A percentile compares a stretch with the other conserved stretches of the same genome.
phyloP scores from a whole-genome alignment of 2,797 vertebrate genomes.

The Micropoecilia bifurca region DNA sequence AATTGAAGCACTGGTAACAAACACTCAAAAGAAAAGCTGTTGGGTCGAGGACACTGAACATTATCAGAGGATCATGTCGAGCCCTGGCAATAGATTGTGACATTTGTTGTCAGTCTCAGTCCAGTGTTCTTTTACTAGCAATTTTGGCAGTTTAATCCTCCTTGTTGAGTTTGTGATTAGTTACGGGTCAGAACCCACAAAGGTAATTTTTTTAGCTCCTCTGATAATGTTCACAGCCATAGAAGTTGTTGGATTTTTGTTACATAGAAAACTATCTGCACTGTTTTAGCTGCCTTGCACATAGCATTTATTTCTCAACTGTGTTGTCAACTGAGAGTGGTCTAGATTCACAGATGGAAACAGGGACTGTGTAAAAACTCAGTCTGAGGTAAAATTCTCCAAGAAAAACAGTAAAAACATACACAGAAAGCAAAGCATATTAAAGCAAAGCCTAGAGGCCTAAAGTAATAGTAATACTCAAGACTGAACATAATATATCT shows the following conservation, averaged over 20 bases:
- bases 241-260: slow-evolving; percentile 56
- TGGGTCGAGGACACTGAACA: slow-evolving; percentile 53
- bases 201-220: slow-evolving; percentile 38
- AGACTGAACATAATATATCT: slow-evolving; percentile 69
- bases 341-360: slow-evolving; percentile 66
- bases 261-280: slow-evolving; percentile 69
- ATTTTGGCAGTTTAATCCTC: slow-evolving; percentile 65
- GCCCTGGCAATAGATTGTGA: slow-evolving; percentile 22
- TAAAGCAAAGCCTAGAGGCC: slow-evolving; percentile 79
- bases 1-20: slow-evolving; percentile 66
- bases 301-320: slow-evolving; percentile 68
- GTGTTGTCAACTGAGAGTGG: slow-evolving; percentile 67
- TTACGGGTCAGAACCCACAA: slow-evolving; percentile 38
- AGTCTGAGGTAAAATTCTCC: slow-evolving; percentile 80
- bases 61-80: slow-evolving; percentile 62
- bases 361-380: slow-evolving; percentile 70
- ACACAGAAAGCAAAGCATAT: slow-evolving; percentile 81
- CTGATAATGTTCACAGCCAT: slow-evolving; percentile 62
- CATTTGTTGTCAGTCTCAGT: slow-evolving; percentile 35
- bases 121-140: slow-evolving; percentile 14
- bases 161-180: slow-evolving; percentile 39
- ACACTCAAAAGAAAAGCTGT: slow-evolving; percentile 59
- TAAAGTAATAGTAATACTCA: slow-evolving; percentile 72
- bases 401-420: slow-evolving; percentile 71
- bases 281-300: slow-evolving; percentile 81